A percentile compares a stretch with the other conserved stretches of the same genome.
Evolutionary conservation across 2,113 vertebrate genomes (phyloP).

Genomic region (Crypturellus undulatus): DNA sequence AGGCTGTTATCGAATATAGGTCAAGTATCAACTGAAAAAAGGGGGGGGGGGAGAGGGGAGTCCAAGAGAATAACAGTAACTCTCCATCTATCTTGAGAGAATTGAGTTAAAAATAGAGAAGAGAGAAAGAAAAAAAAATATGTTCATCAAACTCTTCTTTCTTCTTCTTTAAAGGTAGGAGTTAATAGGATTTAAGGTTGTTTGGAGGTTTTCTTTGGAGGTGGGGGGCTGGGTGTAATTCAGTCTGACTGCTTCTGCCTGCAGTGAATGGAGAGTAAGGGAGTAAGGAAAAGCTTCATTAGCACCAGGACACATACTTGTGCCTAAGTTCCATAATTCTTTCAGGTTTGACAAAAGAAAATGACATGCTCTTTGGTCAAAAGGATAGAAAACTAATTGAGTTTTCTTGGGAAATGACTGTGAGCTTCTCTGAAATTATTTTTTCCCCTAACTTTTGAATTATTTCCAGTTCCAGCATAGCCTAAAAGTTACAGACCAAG

Average conservation of each 20-base stretch:
- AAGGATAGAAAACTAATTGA: conserved; percentile 61
- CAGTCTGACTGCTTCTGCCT: neutral
- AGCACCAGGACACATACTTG: neutral
- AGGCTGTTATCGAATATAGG: neutral
- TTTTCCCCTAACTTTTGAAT: conserved; percentile 26
- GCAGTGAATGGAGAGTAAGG: neutral
- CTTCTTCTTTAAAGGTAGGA: neutral
- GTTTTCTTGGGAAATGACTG: conserved; percentile 47
- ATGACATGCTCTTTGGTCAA: conserved; percentile 34
- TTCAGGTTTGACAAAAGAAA: conserved; percentile 40
- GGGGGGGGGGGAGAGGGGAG: neutral
- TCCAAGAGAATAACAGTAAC: neutral
- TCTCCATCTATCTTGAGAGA: neutral
- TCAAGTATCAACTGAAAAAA: neutral
- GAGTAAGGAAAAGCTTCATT: conserved; percentile 37
- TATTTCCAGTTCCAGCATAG: conserved; percentile 38
- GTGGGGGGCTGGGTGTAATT: neutral
- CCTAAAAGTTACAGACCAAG: conserved; percentile 42
- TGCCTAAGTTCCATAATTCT: conserved; percentile 13
- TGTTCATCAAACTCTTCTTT: neutral
- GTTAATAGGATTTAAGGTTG: neutral
- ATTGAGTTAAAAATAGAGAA: neutral
- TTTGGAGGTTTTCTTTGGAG: neutral
- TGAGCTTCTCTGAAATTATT: conserved; percentile 31
- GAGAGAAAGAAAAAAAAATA: neutral